These are phyloP conservation scores for Drosophila anceps DNA, from an alignment of 2,888 invertebrate species.

Conservation along the genomic window DNA sequence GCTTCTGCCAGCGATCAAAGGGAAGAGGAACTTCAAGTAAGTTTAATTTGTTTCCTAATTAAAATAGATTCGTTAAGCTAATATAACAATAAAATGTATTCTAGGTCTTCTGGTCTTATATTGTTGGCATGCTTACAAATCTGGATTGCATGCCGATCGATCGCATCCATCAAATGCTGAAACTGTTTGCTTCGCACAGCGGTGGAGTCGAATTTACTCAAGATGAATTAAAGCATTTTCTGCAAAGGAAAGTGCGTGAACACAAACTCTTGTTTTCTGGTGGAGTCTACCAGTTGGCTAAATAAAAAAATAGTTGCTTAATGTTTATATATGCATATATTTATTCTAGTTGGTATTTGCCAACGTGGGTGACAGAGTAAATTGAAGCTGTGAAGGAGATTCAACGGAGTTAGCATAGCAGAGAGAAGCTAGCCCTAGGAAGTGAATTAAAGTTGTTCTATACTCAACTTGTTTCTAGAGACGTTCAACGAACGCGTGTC, in stretches of 20 bases:
- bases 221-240: constrained; percentile 94
- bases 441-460: too few species aligned
- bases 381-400: too few species aligned
- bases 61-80: not conserved
- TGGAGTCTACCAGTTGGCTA: constrained; percentile 95
- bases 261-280: constrained; percentile 94
- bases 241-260: constrained; percentile 96
- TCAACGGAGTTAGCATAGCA: too few species aligned
- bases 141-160: constrained; percentile 96
- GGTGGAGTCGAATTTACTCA: constrained; percentile 95
- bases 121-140: constrained; percentile 98
- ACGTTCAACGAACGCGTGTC: too few species aligned
- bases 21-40: constrained; percentile 95
- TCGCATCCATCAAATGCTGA: constrained; percentile 97
- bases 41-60: not conserved
- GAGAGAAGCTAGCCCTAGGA: too few species aligned
- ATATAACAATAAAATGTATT: not conserved
- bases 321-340: not conserved
- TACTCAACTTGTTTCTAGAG: too few species aligned
- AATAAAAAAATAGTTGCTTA: constrained; percentile 82
- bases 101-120: constrained; percentile 95
- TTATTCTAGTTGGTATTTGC: too few species aligned
- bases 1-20: constrained; percentile 97
- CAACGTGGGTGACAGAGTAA: too few species aligned
- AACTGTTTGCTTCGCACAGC: constrained; percentile 98